Base-by-base conservation (phyloP, 2,888 invertebrate species). In the Branchellion lobata region DNA sequence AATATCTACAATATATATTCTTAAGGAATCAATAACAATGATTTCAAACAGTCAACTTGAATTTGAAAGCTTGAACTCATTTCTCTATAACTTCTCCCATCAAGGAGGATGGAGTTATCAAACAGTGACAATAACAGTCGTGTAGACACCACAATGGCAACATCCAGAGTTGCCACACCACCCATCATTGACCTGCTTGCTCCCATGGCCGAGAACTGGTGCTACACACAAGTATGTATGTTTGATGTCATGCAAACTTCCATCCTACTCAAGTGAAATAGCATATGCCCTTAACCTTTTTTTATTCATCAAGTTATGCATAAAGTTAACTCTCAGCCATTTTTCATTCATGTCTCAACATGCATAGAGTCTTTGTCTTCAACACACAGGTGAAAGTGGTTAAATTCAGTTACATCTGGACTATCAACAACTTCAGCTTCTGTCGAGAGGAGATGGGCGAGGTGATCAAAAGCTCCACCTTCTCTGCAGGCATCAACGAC, bases 341-440 rank as follows among this genome's bases (percentile, higher is more conserved):
- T n/a, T n/a, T n/a, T n/a, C n/a, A n/a, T n/a, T n/a, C n/a, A n/a
- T n/a, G n/a, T n/a, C n/a, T n/a, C n/a, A n/a, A n/a, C n/a, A n/a
- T n/a, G n/a, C n/a, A n/a, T n/a, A n/a, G n/a, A n/a, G n/a, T n/a
- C n/a, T n/a, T n/a, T n/a, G n/a, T n/a, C n/a, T n/a, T n/a, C n/a
- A 5, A 40, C 40, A 24, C 61, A 57, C 92, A 96, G 96, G 97
- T 98, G 89, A 98, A 98, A 92, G 98, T 99, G 90, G 96, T 98
- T 85, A 99, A 99, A 91, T 99, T 99, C 92, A 97, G 96, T 90
- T 99, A 99, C 90, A 98, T 99, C 95, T 99, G 99, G 99, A 99
- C 99, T 88, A 99, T 99, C 91, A 98, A 98, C 91, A 99, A 99
- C 92, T 99, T 99, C 91, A 97, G 97, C 91, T 99, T 99, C 90